Percentiles rank a stretch among this genome's conserved stretches.
These are phyloP conservation scores for Sphenopsis melanotis DNA, from an alignment of 2,797 vertebrate genomes.

Conservation along the genomic window DNA sequence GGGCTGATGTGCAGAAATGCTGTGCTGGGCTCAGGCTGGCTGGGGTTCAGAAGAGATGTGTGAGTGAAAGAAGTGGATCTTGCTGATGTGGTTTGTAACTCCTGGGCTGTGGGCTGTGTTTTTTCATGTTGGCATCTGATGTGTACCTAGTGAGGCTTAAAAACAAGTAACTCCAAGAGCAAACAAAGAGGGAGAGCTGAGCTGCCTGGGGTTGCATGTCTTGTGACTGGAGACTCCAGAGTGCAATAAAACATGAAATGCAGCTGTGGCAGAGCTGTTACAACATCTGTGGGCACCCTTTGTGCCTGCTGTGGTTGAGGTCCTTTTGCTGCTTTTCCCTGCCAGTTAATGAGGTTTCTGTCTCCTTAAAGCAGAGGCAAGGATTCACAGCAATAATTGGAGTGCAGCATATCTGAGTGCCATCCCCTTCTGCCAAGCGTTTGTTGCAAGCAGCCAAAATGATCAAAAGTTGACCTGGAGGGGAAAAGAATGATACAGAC, in stretches of 20 bases:
- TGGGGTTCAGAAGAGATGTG: background rate
- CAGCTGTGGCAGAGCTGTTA: background rate
- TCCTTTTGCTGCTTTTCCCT: background rate
- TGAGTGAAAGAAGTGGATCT: background rate
- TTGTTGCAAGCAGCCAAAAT: background rate
- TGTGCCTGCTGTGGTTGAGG: background rate
- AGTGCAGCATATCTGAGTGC: background rate
- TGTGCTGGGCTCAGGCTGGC: background rate
- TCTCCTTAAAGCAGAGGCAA: background rate
- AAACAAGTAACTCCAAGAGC: background rate
- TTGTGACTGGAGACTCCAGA: background rate
- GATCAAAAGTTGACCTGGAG: background rate
- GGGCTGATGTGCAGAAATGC: background rate
- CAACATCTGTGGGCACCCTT: background rate
- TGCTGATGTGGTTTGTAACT: background rate
- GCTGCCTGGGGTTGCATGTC: background rate
- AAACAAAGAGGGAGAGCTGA: background rate
- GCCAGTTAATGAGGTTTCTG: background rate
- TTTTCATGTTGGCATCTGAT: background rate
- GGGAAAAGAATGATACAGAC: background rate
- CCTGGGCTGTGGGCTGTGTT: background rate
- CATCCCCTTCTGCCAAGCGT: background rate
- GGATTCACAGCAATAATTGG: background rate
- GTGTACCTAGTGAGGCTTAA: background rate
- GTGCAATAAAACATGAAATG: background rate